Base-by-base conservation (phyloP, 2,113 vertebrate species). In the Lepus europaeus region DNA sequence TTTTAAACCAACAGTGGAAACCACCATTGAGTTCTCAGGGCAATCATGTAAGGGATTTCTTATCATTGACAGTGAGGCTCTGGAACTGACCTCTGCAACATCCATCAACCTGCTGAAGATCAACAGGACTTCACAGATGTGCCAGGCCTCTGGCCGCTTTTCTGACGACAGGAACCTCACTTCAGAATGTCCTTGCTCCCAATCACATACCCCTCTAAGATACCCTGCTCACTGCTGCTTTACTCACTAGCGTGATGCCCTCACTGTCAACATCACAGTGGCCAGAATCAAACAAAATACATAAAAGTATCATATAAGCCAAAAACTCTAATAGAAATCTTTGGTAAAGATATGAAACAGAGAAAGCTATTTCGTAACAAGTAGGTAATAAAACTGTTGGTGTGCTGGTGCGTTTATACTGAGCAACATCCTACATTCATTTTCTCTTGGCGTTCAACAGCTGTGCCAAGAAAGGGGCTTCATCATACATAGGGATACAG, bases 221-320 rank as follows among this genome's bases (percentile, higher is more conserved):
- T 68, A 76, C 16, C 22, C 19, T 68, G 51, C 63, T 96, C 59
- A n/a, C 2, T 79, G 61, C 6, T 70, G 39, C n/a, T 87, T 88
- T 63, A 59, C 10, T 94, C 4, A 63, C 51, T 78, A n/a, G 29
- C n/a, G 29, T 4, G 36, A 66, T 31, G 9, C 9, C 6, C 88
- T 73, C 39, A 20, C 29, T 53, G 29, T 56, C 73, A 87, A 68
- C 29, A 73, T 11, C n/a, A 39, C 87, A 72, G 31, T 64, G 39
- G 31, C 29, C 49, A 83, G 25, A 92, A 70, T 29, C 59, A 93
- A 72, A 82, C 17, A 87, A 87, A 93, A 86, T 33, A 92, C 49
- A 84, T 4, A 2, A 23, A 78, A 29, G 16, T 73, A n/a, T 33
- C 63, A 19, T 33, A 45, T 27, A 73, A 72, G 69, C 73, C 31